These are phyloP conservation scores for Apodemus speciosus DNA, from an alignment of 2,113 vertebrate species.

Conservation along the genomic window DNA sequence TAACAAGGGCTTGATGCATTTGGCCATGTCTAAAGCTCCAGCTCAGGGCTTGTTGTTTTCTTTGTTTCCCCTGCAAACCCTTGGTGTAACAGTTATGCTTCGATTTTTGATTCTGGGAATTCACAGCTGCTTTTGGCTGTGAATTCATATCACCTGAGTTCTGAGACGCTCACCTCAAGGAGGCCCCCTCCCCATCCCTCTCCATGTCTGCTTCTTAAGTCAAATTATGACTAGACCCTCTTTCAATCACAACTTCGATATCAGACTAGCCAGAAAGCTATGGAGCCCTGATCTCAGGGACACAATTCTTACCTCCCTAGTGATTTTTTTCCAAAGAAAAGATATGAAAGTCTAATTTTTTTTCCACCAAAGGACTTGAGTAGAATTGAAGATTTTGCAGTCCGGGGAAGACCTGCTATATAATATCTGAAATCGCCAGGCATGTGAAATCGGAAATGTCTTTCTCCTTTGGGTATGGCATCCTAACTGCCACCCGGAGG, in stretches of 20 bases:
- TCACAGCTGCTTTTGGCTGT: background rate
- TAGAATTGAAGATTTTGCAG: conserved; percentile 81
- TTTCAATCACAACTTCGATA: conserved; percentile 78
- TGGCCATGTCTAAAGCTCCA: background rate
- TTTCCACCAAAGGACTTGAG: conserved; percentile 74
- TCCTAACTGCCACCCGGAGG: conserved; percentile 86
- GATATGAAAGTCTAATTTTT: conserved; percentile 82
- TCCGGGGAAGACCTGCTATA: conserved; percentile 80
- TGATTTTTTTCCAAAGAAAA: conserved; percentile 74
- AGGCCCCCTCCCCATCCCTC: background rate
- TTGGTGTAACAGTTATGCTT: background rate
- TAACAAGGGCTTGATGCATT: background rate
- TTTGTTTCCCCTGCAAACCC: background rate
- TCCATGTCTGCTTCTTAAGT: conserved; percentile 72
- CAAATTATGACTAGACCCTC: conserved; percentile 73
- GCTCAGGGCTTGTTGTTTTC: background rate
- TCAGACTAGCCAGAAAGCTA: conserved; percentile 71
- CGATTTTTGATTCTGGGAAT: background rate
- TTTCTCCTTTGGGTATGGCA: conserved; percentile 87
- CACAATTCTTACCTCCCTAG: conserved; percentile 78
- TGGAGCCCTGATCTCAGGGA: background rate
- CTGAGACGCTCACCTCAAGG: background rate
- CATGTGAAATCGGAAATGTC: conserved; percentile 86
- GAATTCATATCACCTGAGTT: conserved; percentile 6
- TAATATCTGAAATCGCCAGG: conserved; percentile 86